These are phyloP conservation scores for Tricholaema leucomelas DNA, from an alignment of 2,113 vertebrate species.

Conservation along the genomic window DNA sequence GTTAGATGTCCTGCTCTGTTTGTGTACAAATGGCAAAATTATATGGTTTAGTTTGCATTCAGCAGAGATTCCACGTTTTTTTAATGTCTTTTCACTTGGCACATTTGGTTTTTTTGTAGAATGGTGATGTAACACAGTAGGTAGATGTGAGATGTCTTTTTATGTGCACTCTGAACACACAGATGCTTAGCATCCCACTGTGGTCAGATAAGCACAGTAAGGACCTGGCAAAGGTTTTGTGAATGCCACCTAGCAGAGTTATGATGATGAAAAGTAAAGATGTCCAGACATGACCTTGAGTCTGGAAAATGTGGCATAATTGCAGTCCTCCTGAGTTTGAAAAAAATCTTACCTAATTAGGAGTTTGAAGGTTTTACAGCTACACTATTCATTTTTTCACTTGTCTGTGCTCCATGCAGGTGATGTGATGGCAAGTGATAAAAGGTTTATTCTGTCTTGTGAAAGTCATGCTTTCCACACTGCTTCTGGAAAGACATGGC, in stretches of 20 bases:
- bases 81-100: neutral
- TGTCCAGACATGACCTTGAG: conserved; percentile 17
- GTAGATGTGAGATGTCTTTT: neutral
- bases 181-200: neutral
- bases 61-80: neutral
- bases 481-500: neutral
- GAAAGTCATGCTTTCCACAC: neutral
- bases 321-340: conserved; percentile 2
- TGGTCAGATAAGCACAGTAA: neutral
- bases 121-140: neutral
- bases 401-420: neutral
- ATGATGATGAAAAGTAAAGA: neutral
- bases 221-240: neutral
- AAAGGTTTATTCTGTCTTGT: neutral
- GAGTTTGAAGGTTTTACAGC: conserved; percentile 28
- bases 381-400: neutral
- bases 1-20: neutral
- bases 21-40: neutral
- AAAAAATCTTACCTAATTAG: conserved; percentile 9
- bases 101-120: neutral
- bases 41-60: neutral
- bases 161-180: rapidly evolving
- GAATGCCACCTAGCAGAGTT: neutral
- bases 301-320: conserved; percentile 40
- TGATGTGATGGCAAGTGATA: neutral